A percentile compares a stretch with the other conserved stretches of the same genome.
Conservation (phyloP, 2,113 vertebrate species). For the Haemorhous mexicanus region DNA sequence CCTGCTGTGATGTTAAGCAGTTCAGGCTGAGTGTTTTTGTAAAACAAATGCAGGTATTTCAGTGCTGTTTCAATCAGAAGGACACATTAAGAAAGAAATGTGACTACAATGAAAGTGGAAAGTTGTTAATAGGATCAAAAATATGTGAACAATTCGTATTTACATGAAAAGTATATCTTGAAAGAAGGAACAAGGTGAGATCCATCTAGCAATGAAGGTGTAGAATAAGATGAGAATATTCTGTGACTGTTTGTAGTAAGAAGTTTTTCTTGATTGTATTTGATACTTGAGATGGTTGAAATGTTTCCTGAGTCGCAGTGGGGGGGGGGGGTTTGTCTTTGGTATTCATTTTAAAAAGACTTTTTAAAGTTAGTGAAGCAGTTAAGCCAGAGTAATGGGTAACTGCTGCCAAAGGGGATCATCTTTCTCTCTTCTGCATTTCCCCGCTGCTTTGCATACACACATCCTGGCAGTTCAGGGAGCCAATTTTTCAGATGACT, state of each 20-base stretch:
- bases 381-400: background rate
- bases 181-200: background rate
- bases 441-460: background rate
- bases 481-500: background rate
- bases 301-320: background rate
- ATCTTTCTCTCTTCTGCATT: background rate
- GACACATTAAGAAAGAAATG: background rate
- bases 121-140: background rate
- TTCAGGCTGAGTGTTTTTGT: background rate
- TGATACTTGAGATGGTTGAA: background rate
- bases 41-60: background rate
- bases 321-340: accelerated
- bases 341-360: background rate
- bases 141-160: background rate
- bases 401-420: background rate
- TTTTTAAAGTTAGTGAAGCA: background rate
- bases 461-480: background rate
- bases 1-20: background rate
- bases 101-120: background rate
- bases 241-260: background rate
- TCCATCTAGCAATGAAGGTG: background rate
- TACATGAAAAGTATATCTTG: background rate
- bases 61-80: background rate
- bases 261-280: background rate
- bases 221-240: background rate